Conservation (phyloP, 2,113 vertebrate genomes). For the Oncorhynchus tshawytscha region DNA sequence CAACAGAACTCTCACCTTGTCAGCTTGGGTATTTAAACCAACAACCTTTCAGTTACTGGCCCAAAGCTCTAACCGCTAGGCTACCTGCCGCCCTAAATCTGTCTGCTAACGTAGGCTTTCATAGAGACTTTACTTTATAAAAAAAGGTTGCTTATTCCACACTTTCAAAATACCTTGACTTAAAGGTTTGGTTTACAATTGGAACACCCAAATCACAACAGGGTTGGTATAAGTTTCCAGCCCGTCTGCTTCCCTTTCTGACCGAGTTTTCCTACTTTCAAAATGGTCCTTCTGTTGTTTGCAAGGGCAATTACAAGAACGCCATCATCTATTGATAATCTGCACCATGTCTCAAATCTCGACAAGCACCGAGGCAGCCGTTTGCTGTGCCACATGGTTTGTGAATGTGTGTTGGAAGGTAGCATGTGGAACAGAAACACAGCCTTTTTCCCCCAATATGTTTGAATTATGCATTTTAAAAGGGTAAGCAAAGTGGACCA, state of each 20-base stretch:
- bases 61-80: no score
- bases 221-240: not conserved
- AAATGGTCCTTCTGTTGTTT: not conserved
- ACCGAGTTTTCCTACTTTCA: not conserved
- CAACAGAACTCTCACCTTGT: no score
- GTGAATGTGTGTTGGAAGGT: constrained; percentile 27
- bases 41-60: no score
- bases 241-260: not conserved
- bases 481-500: not conserved
- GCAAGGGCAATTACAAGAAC: constrained; percentile 34
- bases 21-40: no score
- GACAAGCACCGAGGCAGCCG: constrained; percentile 32
- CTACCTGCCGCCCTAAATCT: no score
- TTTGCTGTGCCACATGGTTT: constrained; percentile 18
- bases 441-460: constrained; percentile 23
- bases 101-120: not conserved
- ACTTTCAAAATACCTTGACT: not conserved
- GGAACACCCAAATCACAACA: not conserved
- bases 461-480: constrained; percentile 47
- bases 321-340: constrained; percentile 48
- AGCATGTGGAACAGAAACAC: constrained; percentile 36
- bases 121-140: not conserved
- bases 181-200: not conserved
- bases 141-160: not conserved
- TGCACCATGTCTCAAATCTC: constrained; percentile 40